Conservation (phyloP, 2,888 invertebrate genomes). For the Catotricha subobsoleta region DNA sequence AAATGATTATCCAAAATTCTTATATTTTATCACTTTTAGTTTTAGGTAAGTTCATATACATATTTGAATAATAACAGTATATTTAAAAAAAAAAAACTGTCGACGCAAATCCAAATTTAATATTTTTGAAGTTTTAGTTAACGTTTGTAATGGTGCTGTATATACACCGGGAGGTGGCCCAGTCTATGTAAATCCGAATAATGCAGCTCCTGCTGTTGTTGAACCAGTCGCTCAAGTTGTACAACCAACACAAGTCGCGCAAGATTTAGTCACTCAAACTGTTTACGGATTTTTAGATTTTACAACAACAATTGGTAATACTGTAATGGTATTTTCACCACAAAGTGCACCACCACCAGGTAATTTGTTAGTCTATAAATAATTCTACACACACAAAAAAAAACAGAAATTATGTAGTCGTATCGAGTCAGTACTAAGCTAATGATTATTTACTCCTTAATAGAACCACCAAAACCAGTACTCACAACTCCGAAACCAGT, state of each 20-base stretch:
- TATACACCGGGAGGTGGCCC: conserved; percentile 6
- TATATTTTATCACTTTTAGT: no score
- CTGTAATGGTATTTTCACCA: conserved; percentile 87
- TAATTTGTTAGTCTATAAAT: no score
- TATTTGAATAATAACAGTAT: no score
- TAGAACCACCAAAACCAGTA: conserved; percentile 10
- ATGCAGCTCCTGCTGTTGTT: conserved; percentile 4
- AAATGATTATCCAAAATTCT: no score
- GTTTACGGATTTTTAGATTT: conserved; percentile 89
- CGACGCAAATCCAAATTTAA: no score
- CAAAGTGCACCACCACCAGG: conserved; percentile 60
- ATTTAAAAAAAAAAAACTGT: no score
- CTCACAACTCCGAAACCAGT: not conserved
- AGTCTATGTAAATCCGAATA: conserved; percentile 11
- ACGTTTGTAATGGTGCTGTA: not conserved
- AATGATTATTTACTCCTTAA: no score
- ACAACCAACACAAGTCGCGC: conserved; percentile 13
- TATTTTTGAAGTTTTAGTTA: not conserved
- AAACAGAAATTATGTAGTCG: not conserved
- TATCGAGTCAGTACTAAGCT: no score
- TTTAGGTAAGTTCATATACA: no score
- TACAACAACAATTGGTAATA: conserved; percentile 84
- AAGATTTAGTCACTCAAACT: conserved; percentile 58
- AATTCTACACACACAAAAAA: not conserved
- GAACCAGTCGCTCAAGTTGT: conserved; percentile 7